These are phyloP conservation scores for Marronus borbonicus DNA, from an alignment of 2,888 invertebrate species.

Conservation along the genomic window DNA sequence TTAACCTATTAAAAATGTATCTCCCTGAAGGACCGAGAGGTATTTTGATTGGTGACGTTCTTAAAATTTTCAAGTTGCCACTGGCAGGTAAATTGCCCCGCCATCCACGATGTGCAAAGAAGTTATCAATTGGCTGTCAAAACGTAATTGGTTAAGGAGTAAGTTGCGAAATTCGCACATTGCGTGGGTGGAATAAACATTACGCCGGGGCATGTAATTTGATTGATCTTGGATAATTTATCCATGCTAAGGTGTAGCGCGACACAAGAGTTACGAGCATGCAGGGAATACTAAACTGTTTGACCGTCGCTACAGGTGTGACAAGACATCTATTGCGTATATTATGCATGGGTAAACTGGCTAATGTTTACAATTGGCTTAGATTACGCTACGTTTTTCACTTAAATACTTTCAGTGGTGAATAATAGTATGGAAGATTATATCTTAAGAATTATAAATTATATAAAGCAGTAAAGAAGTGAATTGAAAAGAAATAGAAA, in stretches of 20 bases:
- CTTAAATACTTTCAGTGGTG: no score
- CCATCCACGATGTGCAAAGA: constrained; percentile 62
- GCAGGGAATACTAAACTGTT: not conserved
- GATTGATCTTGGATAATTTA: constrained; percentile 58
- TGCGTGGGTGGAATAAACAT: constrained; percentile 57
- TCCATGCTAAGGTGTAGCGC: constrained; percentile 35
- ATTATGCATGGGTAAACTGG: no score
- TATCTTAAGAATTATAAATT: no score
- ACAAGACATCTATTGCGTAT: not conserved
- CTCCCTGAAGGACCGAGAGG: constrained; percentile 42
- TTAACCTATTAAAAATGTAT: constrained; percentile 51
- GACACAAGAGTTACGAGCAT: constrained; percentile 30
- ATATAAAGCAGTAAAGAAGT: no score
- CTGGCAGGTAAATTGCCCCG: constrained; percentile 62
- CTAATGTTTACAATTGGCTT: no score
- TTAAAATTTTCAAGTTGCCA: constrained; percentile 55
- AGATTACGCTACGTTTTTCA: no score
- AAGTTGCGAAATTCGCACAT: constrained; percentile 56
- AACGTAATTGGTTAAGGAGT: constrained; percentile 63
- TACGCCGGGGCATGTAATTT: constrained; percentile 58
- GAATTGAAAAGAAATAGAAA: no score
- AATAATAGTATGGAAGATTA: no score
- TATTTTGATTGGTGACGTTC: constrained; percentile 56
- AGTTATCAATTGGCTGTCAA: constrained; percentile 67
- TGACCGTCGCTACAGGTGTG: constrained; percentile 15